A percentile compares a stretch with the other conserved stretches of the same genome.
Evolutionary conservation across 2,888 invertebrate genomes (phyloP).

Genomic region (Carpatolechia fugitivella): DNA sequence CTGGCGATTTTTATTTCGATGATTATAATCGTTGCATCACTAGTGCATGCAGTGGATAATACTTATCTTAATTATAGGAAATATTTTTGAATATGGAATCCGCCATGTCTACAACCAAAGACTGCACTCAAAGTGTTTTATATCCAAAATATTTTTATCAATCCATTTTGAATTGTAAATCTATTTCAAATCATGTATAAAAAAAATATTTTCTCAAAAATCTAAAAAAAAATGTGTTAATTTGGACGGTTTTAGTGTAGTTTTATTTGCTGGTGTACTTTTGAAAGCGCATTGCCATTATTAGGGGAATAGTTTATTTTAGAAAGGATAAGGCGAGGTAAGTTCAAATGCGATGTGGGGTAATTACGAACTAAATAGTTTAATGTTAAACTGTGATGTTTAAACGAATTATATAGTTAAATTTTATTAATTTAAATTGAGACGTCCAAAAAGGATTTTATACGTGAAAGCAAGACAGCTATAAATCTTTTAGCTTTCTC

Average conservation of each 20-base stretch:
- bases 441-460: too few species aligned
- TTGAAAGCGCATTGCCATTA: background rate
- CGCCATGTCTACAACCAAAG: conserved; percentile 15
- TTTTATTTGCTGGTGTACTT: background rate
- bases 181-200: conserved; percentile 13
- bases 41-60: background rate
- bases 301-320: conserved; percentile 1
- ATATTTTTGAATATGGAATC: background rate
- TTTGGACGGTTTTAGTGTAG: background rate
- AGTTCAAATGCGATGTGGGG: background rate
- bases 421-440: too few species aligned
- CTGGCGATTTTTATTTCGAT: background rate
- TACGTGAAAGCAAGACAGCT: too few species aligned
- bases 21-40: background rate
- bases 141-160: conserved; percentile 12
- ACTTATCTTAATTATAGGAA: background rate
- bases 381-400: too few species aligned
- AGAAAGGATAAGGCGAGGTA: background rate
- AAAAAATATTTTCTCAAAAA: conserved; percentile 14
- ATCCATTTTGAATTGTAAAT: conserved; percentile 11
- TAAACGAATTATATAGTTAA: too few species aligned
- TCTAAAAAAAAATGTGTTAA: background rate
- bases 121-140: conserved; percentile 15
- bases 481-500: too few species aligned
- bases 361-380: too few species aligned